Evolutionary conservation across 2,888 invertebrate species (phyloP).

Genomic region (Crematogaster levior): DNA sequence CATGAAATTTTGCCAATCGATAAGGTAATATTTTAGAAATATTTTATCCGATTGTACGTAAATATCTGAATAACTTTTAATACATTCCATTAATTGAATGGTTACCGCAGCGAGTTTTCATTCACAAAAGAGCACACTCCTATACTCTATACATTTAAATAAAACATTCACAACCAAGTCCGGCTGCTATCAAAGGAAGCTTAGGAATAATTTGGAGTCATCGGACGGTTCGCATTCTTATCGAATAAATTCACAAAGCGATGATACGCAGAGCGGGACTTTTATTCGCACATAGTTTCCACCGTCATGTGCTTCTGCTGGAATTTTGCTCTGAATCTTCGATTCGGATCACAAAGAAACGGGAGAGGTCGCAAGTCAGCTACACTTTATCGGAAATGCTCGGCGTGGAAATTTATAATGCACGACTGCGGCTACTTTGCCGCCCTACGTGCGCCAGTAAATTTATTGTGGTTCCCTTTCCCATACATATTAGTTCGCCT

Average conservation of each 20-base stretch:
- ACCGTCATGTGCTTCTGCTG: not conserved
- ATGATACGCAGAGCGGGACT: not conserved
- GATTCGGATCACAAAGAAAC: slow-evolving; percentile 16
- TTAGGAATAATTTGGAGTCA: not conserved
- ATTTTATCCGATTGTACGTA: not conserved
- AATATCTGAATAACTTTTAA: not conserved
- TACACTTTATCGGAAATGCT: slow-evolving; percentile 24
- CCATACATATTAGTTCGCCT: slow-evolving; percentile 13
- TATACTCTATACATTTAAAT: not conserved
- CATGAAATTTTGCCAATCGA: not conserved
- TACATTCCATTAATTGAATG: not conserved
- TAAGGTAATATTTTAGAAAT: slow-evolving; percentile 3
- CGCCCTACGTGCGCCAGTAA: not conserved
- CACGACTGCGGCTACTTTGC: slow-evolving; percentile 18
- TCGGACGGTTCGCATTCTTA: not conserved
- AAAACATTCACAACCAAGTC: not conserved
- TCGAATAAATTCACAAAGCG: not conserved
- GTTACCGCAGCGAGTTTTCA: not conserved
- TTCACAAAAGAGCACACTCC: not conserved
- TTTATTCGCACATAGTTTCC: not conserved
- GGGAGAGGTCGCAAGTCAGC: not conserved
- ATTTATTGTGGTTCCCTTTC: slow-evolving; percentile 26
- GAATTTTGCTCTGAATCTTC: not conserved
- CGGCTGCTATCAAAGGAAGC: not conserved
- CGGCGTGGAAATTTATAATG: slow-evolving; percentile 43